Percentiles rank a stretch among this genome's conserved stretches.
These are phyloP conservation scores for Ginglymostoma cirratum DNA, from an alignment of 2,113 vertebrate species.

Conservation along the genomic window DNA sequence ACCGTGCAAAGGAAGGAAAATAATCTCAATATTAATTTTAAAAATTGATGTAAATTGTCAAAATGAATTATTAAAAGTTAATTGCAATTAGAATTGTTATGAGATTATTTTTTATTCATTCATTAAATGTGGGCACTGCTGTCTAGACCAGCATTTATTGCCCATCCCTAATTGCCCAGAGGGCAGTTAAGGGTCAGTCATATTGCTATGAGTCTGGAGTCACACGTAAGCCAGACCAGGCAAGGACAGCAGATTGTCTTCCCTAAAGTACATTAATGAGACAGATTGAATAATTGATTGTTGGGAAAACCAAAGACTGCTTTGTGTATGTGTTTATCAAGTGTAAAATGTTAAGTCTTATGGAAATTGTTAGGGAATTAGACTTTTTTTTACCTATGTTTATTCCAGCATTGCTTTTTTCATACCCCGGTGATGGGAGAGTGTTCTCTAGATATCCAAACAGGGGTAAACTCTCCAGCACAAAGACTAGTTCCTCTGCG, in stretches of 20 bases:
- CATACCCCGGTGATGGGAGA: slow-evolving; percentile 51
- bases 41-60: neutral
- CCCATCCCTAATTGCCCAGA: too few relatives aligned
- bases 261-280: too few relatives aligned
- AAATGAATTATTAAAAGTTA: neutral
- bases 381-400: slow-evolving; percentile 48
- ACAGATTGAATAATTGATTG: too few relatives aligned
- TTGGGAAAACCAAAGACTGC: too few relatives aligned
- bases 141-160: too few relatives aligned
- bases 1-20: neutral
- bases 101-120: too few relatives aligned
- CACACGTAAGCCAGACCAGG: too few relatives aligned
- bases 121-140: too few relatives aligned
- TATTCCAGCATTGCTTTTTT: slow-evolving; percentile 59
- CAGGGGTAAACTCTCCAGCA: slow-evolving; percentile 53
- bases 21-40: neutral
- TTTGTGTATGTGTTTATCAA: neutral
- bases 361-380: neutral
- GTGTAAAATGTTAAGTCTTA: neutral
- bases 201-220: too few relatives aligned
- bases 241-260: too few relatives aligned
- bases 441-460: slow-evolving; percentile 61
- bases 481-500: slow-evolving; percentile 55
- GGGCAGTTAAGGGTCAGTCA: too few relatives aligned
- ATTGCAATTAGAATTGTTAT: neutral